Conservation (phyloP, 2,888 invertebrate species). For the Drosophila multiciliata region DNA sequence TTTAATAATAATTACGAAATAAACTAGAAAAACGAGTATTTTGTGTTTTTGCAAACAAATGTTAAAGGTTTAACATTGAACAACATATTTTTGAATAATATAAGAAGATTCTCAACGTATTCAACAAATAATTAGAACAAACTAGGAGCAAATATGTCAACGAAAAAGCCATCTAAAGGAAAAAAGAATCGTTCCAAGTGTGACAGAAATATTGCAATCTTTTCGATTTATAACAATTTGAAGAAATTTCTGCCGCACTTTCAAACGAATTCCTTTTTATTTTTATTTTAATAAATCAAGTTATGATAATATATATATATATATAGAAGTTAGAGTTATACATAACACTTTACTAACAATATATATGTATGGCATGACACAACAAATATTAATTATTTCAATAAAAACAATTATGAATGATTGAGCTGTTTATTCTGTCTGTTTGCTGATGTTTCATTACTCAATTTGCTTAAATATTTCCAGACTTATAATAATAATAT, state of each 20-base stretch:
- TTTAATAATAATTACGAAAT: not conserved
- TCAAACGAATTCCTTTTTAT: conserved; percentile 16
- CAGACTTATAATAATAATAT: conserved; percentile 29
- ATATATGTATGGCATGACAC: conserved; percentile 82
- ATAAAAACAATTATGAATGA: conserved; percentile 78
- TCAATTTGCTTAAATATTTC: conserved; percentile 23
- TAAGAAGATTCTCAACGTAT: conserved; percentile 11
- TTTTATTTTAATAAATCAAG: conserved; percentile 35
- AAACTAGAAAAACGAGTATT: conserved; percentile 14
- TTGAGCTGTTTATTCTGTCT: conserved; percentile 59
- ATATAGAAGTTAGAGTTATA: conserved; percentile 71
- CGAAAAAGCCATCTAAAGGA: conserved; percentile 36
- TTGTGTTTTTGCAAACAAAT: conserved; percentile 42
- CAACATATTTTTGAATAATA: conserved; percentile 25
- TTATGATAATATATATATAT: conserved; percentile 27
- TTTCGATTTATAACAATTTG: not conserved
- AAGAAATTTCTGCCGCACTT: not conserved
- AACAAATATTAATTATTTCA: conserved; percentile 80
- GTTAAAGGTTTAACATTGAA: conserved; percentile 43
- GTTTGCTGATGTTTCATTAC: conserved; percentile 42
- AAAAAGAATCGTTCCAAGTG: conserved; percentile 16
- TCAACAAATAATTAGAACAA: conserved; percentile 39
- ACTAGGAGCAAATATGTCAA: conserved; percentile 30
- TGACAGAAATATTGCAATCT: not conserved
- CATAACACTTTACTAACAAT: conserved; percentile 77